Evolutionary conservation across 2,888 invertebrate genomes (phyloP), one percentile per base, ranked within the genome.

Genomic region (Pammene aurita): DNA sequence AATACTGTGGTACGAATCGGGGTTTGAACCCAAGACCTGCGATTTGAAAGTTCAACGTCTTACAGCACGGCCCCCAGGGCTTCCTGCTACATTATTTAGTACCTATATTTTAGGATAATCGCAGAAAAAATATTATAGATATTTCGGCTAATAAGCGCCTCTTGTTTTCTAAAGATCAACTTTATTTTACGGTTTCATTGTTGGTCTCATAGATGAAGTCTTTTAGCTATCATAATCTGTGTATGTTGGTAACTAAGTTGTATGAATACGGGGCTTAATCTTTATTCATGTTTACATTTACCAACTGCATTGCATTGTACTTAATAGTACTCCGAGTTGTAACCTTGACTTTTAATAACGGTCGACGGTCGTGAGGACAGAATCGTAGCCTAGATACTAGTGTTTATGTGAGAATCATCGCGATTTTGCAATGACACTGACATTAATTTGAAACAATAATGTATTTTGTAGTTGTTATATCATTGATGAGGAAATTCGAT

Each of bases 271-370:
- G 4, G 1, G 38, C 7, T 38, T 38, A 34, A 54, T 13, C 7
- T n/a, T 34, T 34, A 54, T n/a, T 34, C 7, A 54, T 52, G 7
- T 13, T 34, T 34, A 10, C 50, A 16, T 34, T 34, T 6, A 34
- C 5, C 42, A 46, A 58, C 14, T 41, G 42, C 42, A 5, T n/a
- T 5, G 16, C 44, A 44, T 34, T 58, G 14, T 44, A n/a, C n/a
- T n/a, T n/a, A 35, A 35, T 54, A 44, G 58, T 58, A 16, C 42
- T 42, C 5, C 26, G 42, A 57, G 58, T 57, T 42, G 57, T 58
- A 46, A 46, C 58, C 58, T 58, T 58, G 58, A 34, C 58, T 44
- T 58, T 44, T 57, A 41, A 52, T 26, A 52, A 48, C 16, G 14
- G 52, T 34, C 13, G 14, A 9, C 34, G 26, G 9, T 58, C 44